These are phyloP conservation scores for Penaeus japonicus DNA, from an alignment of 1,140 invertebrate species.

Conservation along the genomic window DNA sequence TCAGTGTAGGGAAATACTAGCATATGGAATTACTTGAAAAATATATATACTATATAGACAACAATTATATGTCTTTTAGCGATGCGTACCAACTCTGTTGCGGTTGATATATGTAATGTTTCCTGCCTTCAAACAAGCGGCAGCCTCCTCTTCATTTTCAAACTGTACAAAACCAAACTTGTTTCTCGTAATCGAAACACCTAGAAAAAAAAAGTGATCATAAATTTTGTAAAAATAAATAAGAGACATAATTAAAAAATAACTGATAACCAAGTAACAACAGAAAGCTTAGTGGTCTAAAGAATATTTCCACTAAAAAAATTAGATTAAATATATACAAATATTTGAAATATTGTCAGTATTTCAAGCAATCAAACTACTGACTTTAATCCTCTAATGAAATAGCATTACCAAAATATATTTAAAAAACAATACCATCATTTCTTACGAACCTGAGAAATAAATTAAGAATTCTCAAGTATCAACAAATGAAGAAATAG, in stretches of 20 bases:
- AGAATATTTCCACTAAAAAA: too few species aligned
- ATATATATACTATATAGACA: background rate
- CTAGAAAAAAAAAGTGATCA: slow-evolving; percentile 65
- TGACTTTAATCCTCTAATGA: too few species aligned
- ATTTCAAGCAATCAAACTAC: too few species aligned
- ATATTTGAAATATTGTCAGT: too few species aligned
- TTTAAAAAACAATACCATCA: too few species aligned
- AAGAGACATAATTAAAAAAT: background rate
- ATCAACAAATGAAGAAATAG: too few species aligned
- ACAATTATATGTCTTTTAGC: background rate
- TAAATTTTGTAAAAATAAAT: too few species aligned
- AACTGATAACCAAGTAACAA: background rate
- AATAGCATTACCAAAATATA: too few species aligned
- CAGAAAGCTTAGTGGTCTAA: too few species aligned
- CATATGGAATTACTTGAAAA: background rate
- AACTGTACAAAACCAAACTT: slow-evolving; percentile 86
- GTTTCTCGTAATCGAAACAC: slow-evolving; percentile 76
- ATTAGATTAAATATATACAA: too few species aligned
- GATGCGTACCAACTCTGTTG: slow-evolving; percentile 69
- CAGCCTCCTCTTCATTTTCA: slow-evolving; percentile 76
- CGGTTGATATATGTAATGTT: slow-evolving; percentile 76
- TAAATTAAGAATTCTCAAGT: too few species aligned
- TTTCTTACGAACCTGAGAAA: too few species aligned
- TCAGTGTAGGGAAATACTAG: background rate
- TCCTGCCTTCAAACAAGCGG: slow-evolving; percentile 75